Evolutionary conservation across 2,113 vertebrate genomes (phyloP).

Genomic region (Alouatta palliata): DNA sequence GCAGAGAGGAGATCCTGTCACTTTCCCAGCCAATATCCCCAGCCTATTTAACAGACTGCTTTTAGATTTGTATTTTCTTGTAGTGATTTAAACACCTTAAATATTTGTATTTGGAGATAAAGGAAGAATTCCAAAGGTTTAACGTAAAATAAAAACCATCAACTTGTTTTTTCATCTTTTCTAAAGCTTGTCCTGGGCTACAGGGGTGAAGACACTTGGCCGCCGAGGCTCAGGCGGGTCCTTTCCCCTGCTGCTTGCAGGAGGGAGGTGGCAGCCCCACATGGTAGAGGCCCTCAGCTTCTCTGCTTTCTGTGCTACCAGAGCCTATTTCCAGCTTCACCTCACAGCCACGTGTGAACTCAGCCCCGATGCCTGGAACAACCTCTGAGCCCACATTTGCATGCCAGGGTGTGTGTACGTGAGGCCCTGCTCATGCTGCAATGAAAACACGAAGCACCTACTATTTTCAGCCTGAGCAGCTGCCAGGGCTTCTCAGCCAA

Average conservation of each 20-base stretch:
- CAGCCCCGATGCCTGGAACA: constrained; percentile 67
- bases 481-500: constrained; percentile 82
- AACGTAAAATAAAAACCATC: constrained; percentile 5
- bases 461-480: constrained; percentile 87
- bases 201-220: constrained; percentile 17
- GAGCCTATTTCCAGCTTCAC: constrained; percentile 76
- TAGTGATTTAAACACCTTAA: constrained; percentile 14
- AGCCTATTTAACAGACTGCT: not conserved
- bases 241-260: constrained; percentile 63
- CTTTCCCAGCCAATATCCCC: not conserved
- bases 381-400: constrained; percentile 63
- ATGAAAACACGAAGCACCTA: constrained; percentile 85
- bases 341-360: constrained; percentile 68
- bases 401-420: constrained; percentile 81
- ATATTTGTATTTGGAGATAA: not conserved
- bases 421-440: constrained; percentile 84
- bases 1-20: not conserved
- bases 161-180: constrained; percentile 45
- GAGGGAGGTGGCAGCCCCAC: constrained; percentile 55
- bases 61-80: not conserved
- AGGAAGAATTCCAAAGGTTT: not conserved
- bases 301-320: constrained; percentile 68
- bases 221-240: not conserved
- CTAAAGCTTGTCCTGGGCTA: constrained; percentile 55
- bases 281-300: constrained; percentile 70